Evolutionary conservation across 2,888 invertebrate genomes (phyloP), one percentile per base, ranked within the genome.

Genomic region (Eupithecia inturbata): DNA sequence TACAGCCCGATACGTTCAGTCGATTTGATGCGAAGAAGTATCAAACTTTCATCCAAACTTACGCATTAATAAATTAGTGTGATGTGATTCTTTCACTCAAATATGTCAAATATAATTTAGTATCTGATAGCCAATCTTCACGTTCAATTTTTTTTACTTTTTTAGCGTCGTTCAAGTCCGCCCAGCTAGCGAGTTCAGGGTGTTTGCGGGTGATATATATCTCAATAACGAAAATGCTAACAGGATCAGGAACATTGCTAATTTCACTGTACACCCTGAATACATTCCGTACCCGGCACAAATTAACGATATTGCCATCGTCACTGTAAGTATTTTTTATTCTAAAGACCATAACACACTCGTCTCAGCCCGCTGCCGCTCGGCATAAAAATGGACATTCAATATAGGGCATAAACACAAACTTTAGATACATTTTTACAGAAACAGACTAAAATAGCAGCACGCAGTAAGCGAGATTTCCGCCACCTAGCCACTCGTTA

Each of bases 301-400:
- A 2, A n/a, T 81, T 0, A 84, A 87, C 45, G 82, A 87, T 67
- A 81, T 87, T 33, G 86, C 84, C 64, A 45, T 87, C 39, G 72
- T 87, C n/a, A 82, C 80, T 31, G 87, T 87, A 67, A 87, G 87
- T 87, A 68, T 26, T 62, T 0, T 57, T 33, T n/a, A n/a, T 33
- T 19, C 19, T 28, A n/a, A 45, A n/a, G n/a, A 49, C 45, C 49
- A n/a, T n/a, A 49, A 7, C n/a, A n/a, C 9, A 49, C 49, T 7
- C 5, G 5, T 19, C 19, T n/a, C 45, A 16, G 4, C 19, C 45
- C 5, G 16, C 19, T 16, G 19, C 5, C 19, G 45, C 45, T 14
- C 14, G 4, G 45, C n/a, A n/a, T 3, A 45, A 19, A 45, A 45
- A 45, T 41, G 16, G 41, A 4, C 4, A 41, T 41, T 41, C 3